Conservation (phyloP, 2,888 invertebrate genomes). For the Coenonympha arcania region DNA sequence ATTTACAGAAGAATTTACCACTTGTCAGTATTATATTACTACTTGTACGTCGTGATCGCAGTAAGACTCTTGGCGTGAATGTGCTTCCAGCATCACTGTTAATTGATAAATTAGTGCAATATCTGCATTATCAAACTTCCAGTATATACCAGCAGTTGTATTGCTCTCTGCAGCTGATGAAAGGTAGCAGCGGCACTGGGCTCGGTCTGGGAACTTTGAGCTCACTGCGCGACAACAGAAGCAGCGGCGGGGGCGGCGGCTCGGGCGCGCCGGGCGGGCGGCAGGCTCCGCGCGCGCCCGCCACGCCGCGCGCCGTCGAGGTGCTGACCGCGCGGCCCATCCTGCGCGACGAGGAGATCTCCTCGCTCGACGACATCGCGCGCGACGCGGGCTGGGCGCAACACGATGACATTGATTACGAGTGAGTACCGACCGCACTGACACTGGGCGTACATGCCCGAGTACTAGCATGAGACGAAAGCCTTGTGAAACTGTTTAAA, state of each 20-base stretch:
- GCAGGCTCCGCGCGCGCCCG: slow-evolving; percentile 40
- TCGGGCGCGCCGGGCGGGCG: slow-evolving; percentile 30
- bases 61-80: too few species aligned
- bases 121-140: too few species aligned
- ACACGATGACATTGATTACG: slow-evolving; percentile 94
- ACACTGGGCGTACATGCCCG: too few species aligned
- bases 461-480: too few species aligned
- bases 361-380: slow-evolving; percentile 91
- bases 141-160: too few species aligned
- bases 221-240: slow-evolving; percentile 51
- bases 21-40: too few species aligned
- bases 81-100: too few species aligned
- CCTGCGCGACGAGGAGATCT: slow-evolving; percentile 93
- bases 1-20: too few species aligned
- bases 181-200: slow-evolving; percentile 67
- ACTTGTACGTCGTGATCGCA: too few species aligned
- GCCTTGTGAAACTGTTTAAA: too few species aligned
- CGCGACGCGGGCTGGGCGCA: slow-evolving; percentile 94
- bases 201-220: slow-evolving; percentile 62
- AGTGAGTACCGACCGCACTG: slow-evolving; percentile 71
- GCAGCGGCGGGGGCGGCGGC: slow-evolving; percentile 36
- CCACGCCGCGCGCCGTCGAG: slow-evolving; percentile 73
- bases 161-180: slow-evolving; percentile 63
- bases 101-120: too few species aligned
- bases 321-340: slow-evolving; percentile 85